Evolutionary conservation across 1,140 invertebrate genomes (phyloP).

Genomic region (Anastrepha obliqua): DNA sequence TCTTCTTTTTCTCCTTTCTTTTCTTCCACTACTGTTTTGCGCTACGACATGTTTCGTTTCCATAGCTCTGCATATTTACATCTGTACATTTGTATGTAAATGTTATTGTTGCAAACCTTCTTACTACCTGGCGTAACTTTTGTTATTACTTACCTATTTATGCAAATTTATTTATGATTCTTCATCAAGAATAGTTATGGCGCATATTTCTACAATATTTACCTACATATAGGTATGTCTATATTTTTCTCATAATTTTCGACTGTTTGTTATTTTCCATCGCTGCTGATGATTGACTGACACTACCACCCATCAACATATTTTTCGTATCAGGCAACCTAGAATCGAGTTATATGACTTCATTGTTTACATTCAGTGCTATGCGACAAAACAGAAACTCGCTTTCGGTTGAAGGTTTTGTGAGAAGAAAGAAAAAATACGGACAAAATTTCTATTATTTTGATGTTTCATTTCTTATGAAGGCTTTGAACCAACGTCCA

Average conservation of each 20-base stretch:
- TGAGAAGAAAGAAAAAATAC: too few relatives aligned
- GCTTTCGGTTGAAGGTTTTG: too few relatives aligned
- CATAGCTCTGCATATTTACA: background rate
- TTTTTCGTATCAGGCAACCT: background rate
- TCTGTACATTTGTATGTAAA: background rate
- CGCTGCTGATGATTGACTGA: background rate
- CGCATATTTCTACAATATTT: background rate
- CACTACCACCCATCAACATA: background rate
- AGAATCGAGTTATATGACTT: background rate
- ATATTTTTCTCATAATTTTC: background rate
- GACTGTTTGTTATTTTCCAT: background rate
- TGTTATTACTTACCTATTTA: background rate
- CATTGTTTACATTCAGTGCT: background rate
- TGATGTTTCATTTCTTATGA: too few relatives aligned
- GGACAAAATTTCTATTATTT: too few relatives aligned
- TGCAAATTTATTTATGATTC: constrained; percentile 6
- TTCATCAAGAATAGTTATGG: background rate
- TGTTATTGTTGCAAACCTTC: background rate
- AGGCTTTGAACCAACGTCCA: too few relatives aligned
- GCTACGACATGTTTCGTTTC: background rate
- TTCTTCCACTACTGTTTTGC: too few relatives aligned
- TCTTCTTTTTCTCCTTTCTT: background rate
- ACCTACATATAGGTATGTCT: background rate
- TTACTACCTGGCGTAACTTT: background rate
- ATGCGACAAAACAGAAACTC: too few relatives aligned